These are phyloP conservation scores for Microhierax caerulescens DNA, from an alignment of 2,797 vertebrate genomes.

Conservation along the genomic window DNA sequence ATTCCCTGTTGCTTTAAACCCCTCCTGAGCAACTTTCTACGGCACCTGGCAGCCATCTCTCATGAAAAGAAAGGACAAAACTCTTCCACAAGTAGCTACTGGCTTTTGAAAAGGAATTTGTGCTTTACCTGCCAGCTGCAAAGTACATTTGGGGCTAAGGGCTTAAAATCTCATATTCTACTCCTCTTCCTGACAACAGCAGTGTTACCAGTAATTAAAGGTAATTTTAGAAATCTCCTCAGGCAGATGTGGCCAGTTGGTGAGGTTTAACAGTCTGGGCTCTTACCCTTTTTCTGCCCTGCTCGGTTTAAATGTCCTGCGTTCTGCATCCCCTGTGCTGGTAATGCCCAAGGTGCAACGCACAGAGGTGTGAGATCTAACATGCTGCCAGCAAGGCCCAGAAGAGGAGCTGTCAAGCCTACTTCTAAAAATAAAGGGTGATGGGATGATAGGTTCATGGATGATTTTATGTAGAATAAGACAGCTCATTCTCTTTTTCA, in stretches of 20 bases:
- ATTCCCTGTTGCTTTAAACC: neutral
- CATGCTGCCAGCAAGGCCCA: neutral
- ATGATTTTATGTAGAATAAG: neutral
- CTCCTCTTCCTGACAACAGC: neutral
- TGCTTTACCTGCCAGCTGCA: neutral
- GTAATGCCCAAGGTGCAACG: neutral
- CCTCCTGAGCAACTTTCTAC: neutral
- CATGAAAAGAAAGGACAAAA: neutral
- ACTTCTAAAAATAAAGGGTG: slow-evolving; percentile 16
- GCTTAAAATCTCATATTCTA: neutral
- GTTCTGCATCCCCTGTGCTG: neutral
- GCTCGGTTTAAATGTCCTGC: neutral
- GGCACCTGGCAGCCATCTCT: neutral
- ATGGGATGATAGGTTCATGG: neutral
- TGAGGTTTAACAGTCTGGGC: neutral
- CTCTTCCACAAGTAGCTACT: neutral
- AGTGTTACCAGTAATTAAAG: neutral
- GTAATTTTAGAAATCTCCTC: neutral
- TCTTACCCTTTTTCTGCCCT: neutral
- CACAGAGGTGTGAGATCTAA: neutral
- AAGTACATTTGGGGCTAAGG: neutral
- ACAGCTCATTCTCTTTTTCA: slow-evolving; percentile 18
- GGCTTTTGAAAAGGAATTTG: neutral
- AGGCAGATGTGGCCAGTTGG: neutral
- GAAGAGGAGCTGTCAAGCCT: slow-evolving; percentile 14